Evolutionary conservation across 2,888 invertebrate species (phyloP).

Genomic region (Pollenia angustigena): DNA sequence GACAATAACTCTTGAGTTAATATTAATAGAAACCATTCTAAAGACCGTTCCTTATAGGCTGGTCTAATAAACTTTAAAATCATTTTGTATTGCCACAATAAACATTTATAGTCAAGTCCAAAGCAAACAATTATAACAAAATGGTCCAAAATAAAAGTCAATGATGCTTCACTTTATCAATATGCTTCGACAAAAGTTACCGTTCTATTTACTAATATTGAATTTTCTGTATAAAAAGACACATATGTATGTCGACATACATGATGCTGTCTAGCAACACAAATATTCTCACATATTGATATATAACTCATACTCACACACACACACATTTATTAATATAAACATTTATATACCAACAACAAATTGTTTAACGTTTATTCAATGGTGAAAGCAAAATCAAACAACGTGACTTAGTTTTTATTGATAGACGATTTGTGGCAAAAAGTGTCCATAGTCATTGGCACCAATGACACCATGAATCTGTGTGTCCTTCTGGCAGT

Average conservation of each 20-base stretch:
- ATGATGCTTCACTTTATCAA: background rate
- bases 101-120: conserved; percentile 13
- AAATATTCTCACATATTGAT: background rate
- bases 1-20: too few relatives aligned
- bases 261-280: background rate
- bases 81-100: background rate
- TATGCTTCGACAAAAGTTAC: background rate
- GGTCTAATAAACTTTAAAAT: background rate
- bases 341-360: background rate
- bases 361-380: conserved; percentile 20
- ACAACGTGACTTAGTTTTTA: conserved; percentile 54
- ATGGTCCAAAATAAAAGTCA: background rate
- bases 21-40: too few relatives aligned
- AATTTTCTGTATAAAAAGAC: background rate
- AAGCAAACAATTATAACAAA: conserved; percentile 25
- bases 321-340: too few relatives aligned
- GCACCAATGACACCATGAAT: conserved; percentile 10
- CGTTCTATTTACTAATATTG: background rate
- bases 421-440: conserved; percentile 56
- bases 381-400: conserved; percentile 44
- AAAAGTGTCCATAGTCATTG: conserved; percentile 12
- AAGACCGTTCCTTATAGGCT: background rate
- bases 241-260: too few relatives aligned
- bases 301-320: background rate
- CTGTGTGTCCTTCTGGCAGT: conserved; percentile 20